Percentiles rank a stretch among this genome's conserved stretches.
These are phyloP conservation scores for Sminthurinus signatus DNA, from an alignment of 1,140 invertebrate species.

Conservation along the genomic window DNA sequence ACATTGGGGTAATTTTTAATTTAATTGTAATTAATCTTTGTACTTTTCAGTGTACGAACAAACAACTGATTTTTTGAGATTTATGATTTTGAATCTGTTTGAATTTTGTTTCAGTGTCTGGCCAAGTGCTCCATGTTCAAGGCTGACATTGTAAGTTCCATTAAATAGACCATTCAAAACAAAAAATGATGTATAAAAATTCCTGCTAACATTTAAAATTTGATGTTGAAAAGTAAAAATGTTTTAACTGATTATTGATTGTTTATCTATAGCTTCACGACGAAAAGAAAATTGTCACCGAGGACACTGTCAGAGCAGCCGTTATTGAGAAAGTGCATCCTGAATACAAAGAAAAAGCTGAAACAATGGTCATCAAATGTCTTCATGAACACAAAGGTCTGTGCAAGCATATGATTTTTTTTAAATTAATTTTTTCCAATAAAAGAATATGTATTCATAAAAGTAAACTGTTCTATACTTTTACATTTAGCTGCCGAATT, in stretches of 20 bases:
- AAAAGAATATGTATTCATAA: too few relatives aligned
- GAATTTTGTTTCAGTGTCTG: constrained; percentile 1
- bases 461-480: background rate
- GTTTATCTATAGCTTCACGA: background rate
- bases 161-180: too few relatives aligned
- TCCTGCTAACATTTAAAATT: too few relatives aligned
- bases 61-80: background rate
- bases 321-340: constrained; percentile 6
- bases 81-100: background rate
- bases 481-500: background rate
- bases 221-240: too few relatives aligned
- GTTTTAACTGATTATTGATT: too few relatives aligned
- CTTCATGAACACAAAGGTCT: constrained; percentile 11
- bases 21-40: too few relatives aligned
- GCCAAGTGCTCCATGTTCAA: constrained; percentile 4
- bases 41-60: too few relatives aligned
- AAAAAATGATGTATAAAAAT: too few relatives aligned
- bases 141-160: constrained; percentile 2
- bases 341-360: constrained; percentile 3
- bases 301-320: background rate
- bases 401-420: too few relatives aligned
- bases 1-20: background rate
- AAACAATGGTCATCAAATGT: constrained; percentile 3
- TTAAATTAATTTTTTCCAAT: too few relatives aligned
- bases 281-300: background rate